Percentiles rank a stretch among this genome's conserved stretches.
Evolutionary conservation across 2,888 invertebrate genomes (phyloP).

Genomic region (Mycalesis mineus): DNA sequence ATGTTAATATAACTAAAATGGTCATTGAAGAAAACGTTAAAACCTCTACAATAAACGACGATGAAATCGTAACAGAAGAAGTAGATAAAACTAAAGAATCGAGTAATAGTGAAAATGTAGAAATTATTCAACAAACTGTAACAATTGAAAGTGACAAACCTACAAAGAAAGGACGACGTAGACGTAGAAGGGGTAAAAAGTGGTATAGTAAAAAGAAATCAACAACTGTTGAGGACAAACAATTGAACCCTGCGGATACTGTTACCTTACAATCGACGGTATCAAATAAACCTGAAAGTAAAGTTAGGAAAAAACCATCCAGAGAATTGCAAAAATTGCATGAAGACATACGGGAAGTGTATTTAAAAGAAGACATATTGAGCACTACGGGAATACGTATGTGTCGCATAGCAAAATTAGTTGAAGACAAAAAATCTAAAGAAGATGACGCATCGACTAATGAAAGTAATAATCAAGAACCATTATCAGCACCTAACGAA

Average conservation of each 20-base stretch:
- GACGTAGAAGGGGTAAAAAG: constrained; percentile 23
- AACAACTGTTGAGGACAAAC: constrained; percentile 30
- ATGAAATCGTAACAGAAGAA: not conserved
- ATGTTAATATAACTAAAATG: not conserved
- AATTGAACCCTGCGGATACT: constrained; percentile 40
- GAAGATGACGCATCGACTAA: constrained; percentile 36
- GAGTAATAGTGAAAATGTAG: not conserved
- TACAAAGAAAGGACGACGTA: constrained; percentile 15
- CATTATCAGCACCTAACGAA: constrained; percentile 54
- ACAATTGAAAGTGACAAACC: constrained; percentile 18
- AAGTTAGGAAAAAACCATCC: constrained; percentile 45
- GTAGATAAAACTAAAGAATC: not conserved
- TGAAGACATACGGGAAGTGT: constrained; percentile 84
- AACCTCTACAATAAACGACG: not conserved
- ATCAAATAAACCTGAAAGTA: constrained; percentile 31
- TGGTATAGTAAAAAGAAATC: constrained; percentile 24
- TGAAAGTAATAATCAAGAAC: constrained; percentile 31
- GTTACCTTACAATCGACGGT: constrained; percentile 18
- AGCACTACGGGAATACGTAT: constrained; percentile 81
- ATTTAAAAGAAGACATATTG: constrained; percentile 80
- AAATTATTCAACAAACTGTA: constrained; percentile 17
- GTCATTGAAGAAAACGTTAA: not conserved
- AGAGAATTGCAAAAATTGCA: constrained; percentile 81
- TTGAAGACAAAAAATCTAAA: constrained; percentile 46
- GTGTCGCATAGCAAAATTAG: constrained; percentile 79